Percentiles rank a stretch among this genome's conserved stretches.
Conservation (phyloP, 2,888 invertebrate genomes). For the Acronicta psi region DNA sequence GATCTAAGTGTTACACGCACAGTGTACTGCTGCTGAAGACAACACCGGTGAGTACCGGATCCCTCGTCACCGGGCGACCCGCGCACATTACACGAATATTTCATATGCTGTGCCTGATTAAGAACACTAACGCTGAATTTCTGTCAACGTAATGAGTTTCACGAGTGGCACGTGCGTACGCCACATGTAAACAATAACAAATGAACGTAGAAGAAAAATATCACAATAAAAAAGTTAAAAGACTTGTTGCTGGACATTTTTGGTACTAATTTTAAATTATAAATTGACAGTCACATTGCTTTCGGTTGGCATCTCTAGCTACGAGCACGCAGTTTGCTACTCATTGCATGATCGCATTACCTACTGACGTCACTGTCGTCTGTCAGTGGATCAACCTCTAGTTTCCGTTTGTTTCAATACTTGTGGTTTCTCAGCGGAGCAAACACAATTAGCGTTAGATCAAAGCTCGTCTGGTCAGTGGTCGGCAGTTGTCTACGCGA, state of each 20-base stretch:
- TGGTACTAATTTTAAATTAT: neutral
- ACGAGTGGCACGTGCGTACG: conserved; percentile 37
- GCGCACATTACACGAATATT: conserved; percentile 74
- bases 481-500: conserved; percentile 11
- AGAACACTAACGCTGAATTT: conserved; percentile 47
- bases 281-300: neutral
- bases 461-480: conserved; percentile 13
- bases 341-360: conserved; percentile 38
- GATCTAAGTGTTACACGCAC: conserved; percentile 70
- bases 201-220: conserved; percentile 1
- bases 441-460: conserved; percentile 27
- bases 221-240: neutral
- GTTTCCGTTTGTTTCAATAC: conserved; percentile 32
- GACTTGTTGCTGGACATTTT: neutral
- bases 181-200: conserved; percentile 45
- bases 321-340: neutral
- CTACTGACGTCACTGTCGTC: conserved; percentile 51
- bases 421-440: conserved; percentile 41
- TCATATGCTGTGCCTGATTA: conserved; percentile 62
- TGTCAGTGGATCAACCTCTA: conserved; percentile 36
- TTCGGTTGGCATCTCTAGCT: neutral
- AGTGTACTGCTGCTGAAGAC: conserved; percentile 83
- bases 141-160: conserved; percentile 4
- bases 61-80: conserved; percentile 82
- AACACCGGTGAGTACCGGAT: conserved; percentile 82